These are phyloP conservation scores for Hydropotes inermis DNA, from an alignment of 2,113 vertebrate species.

Conservation along the genomic window DNA sequence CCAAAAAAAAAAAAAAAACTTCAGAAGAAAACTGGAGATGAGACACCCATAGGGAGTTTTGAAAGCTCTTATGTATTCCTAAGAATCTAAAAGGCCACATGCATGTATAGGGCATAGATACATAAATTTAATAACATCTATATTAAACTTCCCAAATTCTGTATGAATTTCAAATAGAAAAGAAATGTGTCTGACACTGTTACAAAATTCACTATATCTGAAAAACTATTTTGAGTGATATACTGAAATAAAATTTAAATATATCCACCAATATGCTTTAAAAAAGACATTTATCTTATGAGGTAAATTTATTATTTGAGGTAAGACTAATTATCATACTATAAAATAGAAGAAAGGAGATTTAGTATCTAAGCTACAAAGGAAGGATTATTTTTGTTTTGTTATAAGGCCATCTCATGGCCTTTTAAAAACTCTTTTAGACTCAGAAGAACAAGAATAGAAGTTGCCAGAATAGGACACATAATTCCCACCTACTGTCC, in stretches of 20 bases:
- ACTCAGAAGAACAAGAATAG: neutral
- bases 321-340: neutral
- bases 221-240: constrained; percentile 7
- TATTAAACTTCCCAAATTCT: neutral
- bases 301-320: neutral
- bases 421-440: neutral
- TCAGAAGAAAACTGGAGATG: neutral
- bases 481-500: neutral
- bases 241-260: neutral
- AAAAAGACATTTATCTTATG: neutral
- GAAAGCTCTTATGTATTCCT: neutral
- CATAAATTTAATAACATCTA: neutral
- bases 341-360: neutral
- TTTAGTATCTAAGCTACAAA: neutral
- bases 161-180: neutral
- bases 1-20: neutral
- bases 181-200: neutral
- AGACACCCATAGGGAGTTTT: neutral
- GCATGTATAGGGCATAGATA: neutral
- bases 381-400: constrained; percentile 28
- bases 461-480: neutral
- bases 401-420: neutral
- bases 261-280: neutral
- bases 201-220: neutral
- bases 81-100: neutral